Conservation (phyloP, 2,888 invertebrate genomes). For the Caradrina clavipalpis region DNA sequence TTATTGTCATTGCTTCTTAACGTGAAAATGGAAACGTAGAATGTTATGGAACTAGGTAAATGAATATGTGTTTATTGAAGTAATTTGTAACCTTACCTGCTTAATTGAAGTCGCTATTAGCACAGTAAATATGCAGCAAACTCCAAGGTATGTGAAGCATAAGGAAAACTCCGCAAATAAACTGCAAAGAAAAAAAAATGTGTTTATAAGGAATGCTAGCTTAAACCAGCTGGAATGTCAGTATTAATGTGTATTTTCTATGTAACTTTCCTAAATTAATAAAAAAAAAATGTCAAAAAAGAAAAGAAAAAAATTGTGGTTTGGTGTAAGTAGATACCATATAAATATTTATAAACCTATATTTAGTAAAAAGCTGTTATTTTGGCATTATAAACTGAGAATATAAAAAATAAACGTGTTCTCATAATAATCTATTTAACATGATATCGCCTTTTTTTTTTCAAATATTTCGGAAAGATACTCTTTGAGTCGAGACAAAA, state of each 20-base stretch:
- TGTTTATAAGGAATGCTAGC: not conserved
- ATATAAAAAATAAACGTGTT: not conserved
- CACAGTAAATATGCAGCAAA: conserved; percentile 94
- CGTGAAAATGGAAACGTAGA: not conserved
- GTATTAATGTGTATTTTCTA: too few relatives aligned
- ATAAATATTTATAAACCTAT: too few relatives aligned
- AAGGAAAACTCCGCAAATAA: conserved; percentile 92
- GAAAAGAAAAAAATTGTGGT: too few relatives aligned
- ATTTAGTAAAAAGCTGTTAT: too few relatives aligned
- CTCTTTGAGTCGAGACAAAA: not conserved
- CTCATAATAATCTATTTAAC: too few relatives aligned
- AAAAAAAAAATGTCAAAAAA: too few relatives aligned
- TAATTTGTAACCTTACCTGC: conserved; percentile 86
- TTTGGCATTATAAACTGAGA: too few relatives aligned
- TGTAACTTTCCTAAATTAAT: too few relatives aligned
- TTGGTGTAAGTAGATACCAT: too few relatives aligned
- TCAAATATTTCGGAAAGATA: too few relatives aligned
- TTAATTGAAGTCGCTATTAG: conserved; percentile 93
- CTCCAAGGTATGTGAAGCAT: conserved; percentile 93
- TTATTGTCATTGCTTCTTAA: conserved; percentile 5
- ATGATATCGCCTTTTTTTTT: too few relatives aligned
- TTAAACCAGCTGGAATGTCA: too few relatives aligned
- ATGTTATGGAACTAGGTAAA: not conserved
- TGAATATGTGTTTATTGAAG: conserved; percentile 6
- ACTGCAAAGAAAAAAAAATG: conserved; percentile 71